These are phyloP conservation scores for Reticulitermes speratus DNA, from an alignment of 1,140 invertebrate genomes.

Conservation along the genomic window DNA sequence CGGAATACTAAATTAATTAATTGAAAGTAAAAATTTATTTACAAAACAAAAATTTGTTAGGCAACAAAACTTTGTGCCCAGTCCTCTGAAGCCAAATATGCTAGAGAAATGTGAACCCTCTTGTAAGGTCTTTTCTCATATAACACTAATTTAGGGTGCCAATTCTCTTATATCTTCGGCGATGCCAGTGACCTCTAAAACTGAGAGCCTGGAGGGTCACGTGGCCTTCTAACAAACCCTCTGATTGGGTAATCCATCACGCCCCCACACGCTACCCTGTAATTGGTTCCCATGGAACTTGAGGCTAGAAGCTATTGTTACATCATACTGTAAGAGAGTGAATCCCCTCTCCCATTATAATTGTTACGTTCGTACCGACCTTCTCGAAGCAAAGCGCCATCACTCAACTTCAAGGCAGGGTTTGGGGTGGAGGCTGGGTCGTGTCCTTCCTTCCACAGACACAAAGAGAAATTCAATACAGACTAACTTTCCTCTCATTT, in stretches of 20 bases:
- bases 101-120: neutral
- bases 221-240: constrained; percentile 23
- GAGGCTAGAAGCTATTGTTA: constrained; percentile 31
- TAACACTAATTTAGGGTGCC: neutral
- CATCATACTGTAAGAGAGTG: constrained; percentile 17
- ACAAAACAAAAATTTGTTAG: too few relatives aligned
- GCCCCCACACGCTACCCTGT: constrained; percentile 38
- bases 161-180: neutral
- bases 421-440: neutral
- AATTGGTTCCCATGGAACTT: constrained; percentile 45
- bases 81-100: too few relatives aligned
- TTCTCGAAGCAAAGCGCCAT: neutral
- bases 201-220: constrained; percentile 46
- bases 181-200: constrained; percentile 6
- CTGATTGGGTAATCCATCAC: constrained; percentile 58
- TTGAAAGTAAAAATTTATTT: too few relatives aligned
- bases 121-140: neutral
- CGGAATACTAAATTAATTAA: too few relatives aligned
- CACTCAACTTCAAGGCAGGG: constrained; percentile 7
- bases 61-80: too few relatives aligned
- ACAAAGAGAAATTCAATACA: neutral
- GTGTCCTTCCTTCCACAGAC: neutral
- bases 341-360: neutral
- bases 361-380: constrained; percentile 22
- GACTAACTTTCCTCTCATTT: constrained; percentile 4